These are phyloP conservation scores for Lanius ludovicianus DNA, from an alignment of 2,113 vertebrate species.

Conservation along the genomic window DNA sequence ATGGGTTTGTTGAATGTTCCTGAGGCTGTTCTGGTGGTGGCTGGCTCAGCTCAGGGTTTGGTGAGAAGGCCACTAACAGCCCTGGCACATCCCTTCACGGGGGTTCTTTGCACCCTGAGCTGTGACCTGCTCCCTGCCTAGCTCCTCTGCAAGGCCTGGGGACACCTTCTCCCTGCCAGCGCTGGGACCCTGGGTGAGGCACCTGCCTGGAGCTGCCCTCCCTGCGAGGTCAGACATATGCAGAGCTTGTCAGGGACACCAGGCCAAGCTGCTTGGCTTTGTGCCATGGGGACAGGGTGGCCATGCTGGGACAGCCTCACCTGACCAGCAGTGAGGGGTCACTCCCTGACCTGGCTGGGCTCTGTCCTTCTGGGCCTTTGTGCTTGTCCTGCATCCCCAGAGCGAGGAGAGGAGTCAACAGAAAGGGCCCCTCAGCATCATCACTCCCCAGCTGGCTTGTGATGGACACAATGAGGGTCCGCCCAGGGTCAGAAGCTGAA, in stretches of 20 bases:
- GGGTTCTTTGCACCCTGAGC: neutral
- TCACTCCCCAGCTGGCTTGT: neutral
- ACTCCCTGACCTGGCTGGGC: neutral
- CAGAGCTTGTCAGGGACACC: neutral
- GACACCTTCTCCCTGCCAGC: neutral
- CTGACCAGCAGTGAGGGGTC: neutral
- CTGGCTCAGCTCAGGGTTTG: neutral
- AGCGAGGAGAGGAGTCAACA: neutral
- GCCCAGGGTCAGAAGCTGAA: neutral
- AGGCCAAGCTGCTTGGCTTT: neutral
- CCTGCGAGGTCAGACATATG: accelerated
- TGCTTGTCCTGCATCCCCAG: neutral
- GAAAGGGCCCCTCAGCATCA: neutral
- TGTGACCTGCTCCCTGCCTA: neutral
- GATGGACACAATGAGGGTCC: accelerated
- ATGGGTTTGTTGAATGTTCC: neutral
- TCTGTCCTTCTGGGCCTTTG: neutral
- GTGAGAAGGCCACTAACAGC: neutral
- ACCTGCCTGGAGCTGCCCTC: neutral
- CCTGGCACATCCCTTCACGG: neutral
- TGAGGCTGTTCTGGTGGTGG: neutral
- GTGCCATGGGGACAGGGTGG: accelerated
- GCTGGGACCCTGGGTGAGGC: neutral
- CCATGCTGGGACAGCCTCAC: neutral
- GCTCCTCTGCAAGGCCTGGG: neutral